A percentile compares a stretch with the other conserved stretches of the same genome.
Conservation (phyloP, 2,113 vertebrate genomes). For the Eonycteris spelaea region DNA sequence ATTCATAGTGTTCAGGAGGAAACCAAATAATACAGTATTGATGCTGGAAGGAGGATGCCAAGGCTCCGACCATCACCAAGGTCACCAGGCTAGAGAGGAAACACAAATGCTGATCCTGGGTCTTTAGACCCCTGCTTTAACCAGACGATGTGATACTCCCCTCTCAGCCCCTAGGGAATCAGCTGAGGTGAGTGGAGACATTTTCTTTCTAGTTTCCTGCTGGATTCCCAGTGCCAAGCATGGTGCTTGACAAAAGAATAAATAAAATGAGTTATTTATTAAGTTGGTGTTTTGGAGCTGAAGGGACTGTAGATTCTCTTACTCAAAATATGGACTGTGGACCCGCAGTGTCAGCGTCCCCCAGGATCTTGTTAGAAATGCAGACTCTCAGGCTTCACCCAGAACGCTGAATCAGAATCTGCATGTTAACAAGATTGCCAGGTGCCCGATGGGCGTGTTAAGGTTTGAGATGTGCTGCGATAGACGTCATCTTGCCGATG, state of each 20-base stretch:
- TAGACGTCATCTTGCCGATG: neutral
- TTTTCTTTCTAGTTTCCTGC: neutral
- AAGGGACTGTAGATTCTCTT: neutral
- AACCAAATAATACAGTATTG: neutral
- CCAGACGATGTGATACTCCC: fast-evolving
- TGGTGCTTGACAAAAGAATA: neutral
- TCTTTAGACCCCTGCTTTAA: neutral
- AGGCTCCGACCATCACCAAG: neutral
- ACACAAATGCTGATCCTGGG: too few species aligned
- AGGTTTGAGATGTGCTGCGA: neutral
- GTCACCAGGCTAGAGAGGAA: neutral
- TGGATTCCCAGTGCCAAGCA: neutral
- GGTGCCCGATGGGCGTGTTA: neutral
- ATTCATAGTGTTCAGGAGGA: neutral
- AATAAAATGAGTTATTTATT: neutral
- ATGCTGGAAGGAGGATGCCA: neutral
- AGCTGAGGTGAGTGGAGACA: neutral
- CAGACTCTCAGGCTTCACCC: neutral
- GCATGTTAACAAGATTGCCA: too few species aligned
- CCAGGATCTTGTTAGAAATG: neutral
- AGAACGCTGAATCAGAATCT: neutral
- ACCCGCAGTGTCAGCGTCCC: neutral
- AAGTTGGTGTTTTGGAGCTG: neutral
- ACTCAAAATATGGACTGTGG: neutral
- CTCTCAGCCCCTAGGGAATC: neutral